Evolutionary conservation across 1,140 invertebrate genomes (phyloP).

Genomic region (Semibalanus balanoides): DNA sequence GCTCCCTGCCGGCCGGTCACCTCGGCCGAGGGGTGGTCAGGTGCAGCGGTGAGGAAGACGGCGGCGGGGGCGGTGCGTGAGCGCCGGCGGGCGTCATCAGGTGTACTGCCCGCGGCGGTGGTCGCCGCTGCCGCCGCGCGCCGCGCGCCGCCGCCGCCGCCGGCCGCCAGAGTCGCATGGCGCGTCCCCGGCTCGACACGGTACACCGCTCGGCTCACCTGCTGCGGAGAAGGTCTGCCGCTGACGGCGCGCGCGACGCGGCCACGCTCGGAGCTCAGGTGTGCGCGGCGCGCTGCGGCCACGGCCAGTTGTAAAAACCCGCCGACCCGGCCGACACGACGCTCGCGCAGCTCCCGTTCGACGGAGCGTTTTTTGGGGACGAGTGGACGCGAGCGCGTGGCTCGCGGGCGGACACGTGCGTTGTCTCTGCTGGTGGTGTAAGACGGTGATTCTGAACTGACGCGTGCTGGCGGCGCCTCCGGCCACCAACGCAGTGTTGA

Average conservation of each 20-base stretch:
- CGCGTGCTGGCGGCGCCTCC: not conserved
- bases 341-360: not conserved
- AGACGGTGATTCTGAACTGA: not conserved
- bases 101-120: not conserved
- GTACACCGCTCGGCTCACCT: not conserved
- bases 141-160: too few relatives aligned
- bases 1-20: too few relatives aligned
- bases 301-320: not conserved
- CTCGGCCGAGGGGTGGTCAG: not conserved
- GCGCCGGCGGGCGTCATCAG: not conserved
- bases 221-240: too few relatives aligned
- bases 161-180: slow-evolving; percentile 1
- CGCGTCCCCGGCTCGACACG: not conserved
- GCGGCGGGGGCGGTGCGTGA: not conserved
- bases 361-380: not conserved
- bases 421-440: not conserved
- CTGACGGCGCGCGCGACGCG: too few relatives aligned
- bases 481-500: not conserved
- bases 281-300: too few relatives aligned
- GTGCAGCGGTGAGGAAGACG: not conserved
- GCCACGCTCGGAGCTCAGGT: not conserved
- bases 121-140: too few relatives aligned
- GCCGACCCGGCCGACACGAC: too few relatives aligned
- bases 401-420: not conserved
- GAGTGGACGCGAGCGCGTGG: too few relatives aligned